These are phyloP conservation scores for Littorina saxatilis DNA, from an alignment of 1,140 invertebrate genomes.

Conservation along the genomic window DNA sequence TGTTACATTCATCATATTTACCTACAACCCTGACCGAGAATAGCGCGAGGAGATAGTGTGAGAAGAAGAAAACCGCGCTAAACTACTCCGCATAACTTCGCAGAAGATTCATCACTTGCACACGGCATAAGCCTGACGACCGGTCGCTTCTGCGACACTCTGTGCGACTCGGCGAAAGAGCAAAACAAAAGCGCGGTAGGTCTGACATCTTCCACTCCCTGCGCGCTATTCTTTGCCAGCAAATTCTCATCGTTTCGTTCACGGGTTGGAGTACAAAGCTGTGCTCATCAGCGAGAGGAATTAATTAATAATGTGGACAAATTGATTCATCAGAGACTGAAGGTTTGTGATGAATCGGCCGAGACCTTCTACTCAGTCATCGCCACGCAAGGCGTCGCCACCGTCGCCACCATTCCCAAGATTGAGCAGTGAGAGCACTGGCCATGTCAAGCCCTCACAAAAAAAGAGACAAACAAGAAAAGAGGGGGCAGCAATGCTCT, in stretches of 20 bases:
- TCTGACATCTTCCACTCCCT: neutral
- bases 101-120: slow-evolving; percentile 24
- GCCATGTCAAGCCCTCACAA: no score
- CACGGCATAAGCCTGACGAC: slow-evolving; percentile 6
- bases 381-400: no score
- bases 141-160: slow-evolving; percentile 18
- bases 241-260: neutral
- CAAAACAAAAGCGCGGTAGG: neutral
- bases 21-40: neutral
- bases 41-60: neutral
- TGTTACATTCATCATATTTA: slow-evolving; percentile 25
- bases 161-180: neutral
- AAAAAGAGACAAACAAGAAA: no score
- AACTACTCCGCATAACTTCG: neutral
- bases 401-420: no score
- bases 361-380: neutral
- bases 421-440: no score
- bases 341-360: slow-evolving; percentile 11
- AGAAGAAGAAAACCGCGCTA: neutral
- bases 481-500: no score
- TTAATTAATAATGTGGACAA: slow-evolving; percentile 32
- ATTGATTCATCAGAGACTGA: slow-evolving; percentile 27
- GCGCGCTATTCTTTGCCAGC: neutral
- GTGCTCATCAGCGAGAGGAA: slow-evolving; percentile 12
- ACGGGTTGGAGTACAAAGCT: neutral